Evolutionary conservation across 2,888 invertebrate genomes (phyloP), one percentile per base, ranked within the genome.

Genomic region (Nysson spinosus): DNA sequence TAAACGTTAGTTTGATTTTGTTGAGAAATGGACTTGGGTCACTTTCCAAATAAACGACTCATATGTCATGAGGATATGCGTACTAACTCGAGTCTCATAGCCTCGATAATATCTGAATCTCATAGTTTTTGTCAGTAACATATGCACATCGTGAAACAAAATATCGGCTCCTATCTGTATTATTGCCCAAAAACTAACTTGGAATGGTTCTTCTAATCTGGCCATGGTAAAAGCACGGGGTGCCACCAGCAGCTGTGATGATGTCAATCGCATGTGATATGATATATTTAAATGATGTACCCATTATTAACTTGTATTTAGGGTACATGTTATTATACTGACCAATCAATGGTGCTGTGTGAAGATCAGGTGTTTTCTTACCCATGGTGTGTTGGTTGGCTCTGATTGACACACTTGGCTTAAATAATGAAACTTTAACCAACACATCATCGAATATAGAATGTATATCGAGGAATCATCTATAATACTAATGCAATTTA

Each of bases 241-340:
- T 79, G 75, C 73, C 68, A 72, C 75, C 75, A 74, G 64, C 70
- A 77, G 70, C 72, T 77, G 69, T 78, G 77, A 80, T 77, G 79
- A 82, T 82, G 76, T 79, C 72, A 79, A 79, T 83, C 79, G 83
- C 82, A 84, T 82, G 85, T 80, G 80, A 82, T 78, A 83, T 84
- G 82, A 83, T 75, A 77, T 68, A 65, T 79, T 75, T 80, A 78
- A 81, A 83, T 63, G 70, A 69, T 54, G 68, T 78, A 77, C 74
- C 71, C 71, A 65, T 68, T 42, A 78, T 83, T 80, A 84, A 82
- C 76, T n/a, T 79, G 62, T 72, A 67, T 46, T 76, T 60, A 72
- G 69, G 77, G 77, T 80, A 77, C 72, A 72, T 57, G 77, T 76
- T 73, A 67, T 52, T 65, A n/a, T 69, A 77, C 72, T 75, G 69